Base-by-base conservation (phyloP, 2,797 vertebrate species). In the Enteromius argenteus region DNA sequence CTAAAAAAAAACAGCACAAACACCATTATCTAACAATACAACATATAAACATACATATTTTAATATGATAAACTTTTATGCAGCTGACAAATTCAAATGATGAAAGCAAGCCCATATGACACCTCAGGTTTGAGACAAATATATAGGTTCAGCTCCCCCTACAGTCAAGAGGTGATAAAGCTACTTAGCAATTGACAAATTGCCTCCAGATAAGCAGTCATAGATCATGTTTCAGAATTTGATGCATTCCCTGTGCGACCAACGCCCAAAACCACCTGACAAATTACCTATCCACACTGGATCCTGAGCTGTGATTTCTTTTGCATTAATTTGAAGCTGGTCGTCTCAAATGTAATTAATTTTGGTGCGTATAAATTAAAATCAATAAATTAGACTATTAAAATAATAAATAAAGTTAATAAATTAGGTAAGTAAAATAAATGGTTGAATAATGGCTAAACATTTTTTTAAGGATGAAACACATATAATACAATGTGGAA, bases 211-310 rank as follows among this genome's bases (percentile, higher is more conserved):
- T 15, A 37, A 15, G 51, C 51, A 8, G 23, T 62, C 44, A 80
- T 13, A 3, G 51, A 46, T 72, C 66, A 80, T 32, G 53, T 72
- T 81, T 81, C 79, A 72, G 37, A 60, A 72, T 81, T 72, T 46
- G 23, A 81, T 72, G 53, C 37, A 60, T 72, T 72, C 39, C 72
- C 58, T 71, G 37, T 46, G 6, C 10, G 21, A 30, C 23, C 51
- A 72, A 58, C 35, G 7, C 49, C 35, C 35, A 80, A 9, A 69
- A 69, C 66, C 46, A 13, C n/a, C 23, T 44, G 19, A 11, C 14
- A 60, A 81, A 14, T 15, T 60, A 42, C 35, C 10, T 42, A 67
- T 21, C 37, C 37, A 46, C 27, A 32, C 19, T 30, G 37, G 53
- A 58, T 58, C 21, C 30, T 32, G 30, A 53, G 21, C n/a, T 60